Evolutionary conservation across 2,797 vertebrate species (phyloP), one percentile per base, ranked within the genome.

Genomic region (Arremon brunneinucha): DNA sequence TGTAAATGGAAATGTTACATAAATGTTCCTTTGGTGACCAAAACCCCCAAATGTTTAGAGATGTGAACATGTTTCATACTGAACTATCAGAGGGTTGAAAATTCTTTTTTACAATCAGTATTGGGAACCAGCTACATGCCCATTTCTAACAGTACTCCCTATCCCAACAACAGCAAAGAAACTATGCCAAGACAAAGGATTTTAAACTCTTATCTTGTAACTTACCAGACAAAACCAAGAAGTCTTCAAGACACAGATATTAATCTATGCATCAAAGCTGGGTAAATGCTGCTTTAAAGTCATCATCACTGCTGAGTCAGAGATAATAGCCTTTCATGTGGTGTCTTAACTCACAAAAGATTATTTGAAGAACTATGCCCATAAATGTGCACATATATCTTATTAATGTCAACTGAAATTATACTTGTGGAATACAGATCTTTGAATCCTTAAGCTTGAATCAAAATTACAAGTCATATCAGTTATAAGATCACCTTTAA

Each of bases 1-100:
- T 0, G 0, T 30, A 43, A 72, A 11, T 16, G 13, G 32, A 12
- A 55, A n/a, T 14, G 12, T 71, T 80, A 71, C 0, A 0, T 30
- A 43, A 64, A 11, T 14, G 20, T 78, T 91, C 47, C 14, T 49
- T 47, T 26, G 14, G 47, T 26, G 46, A 47, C 24, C 46, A 47
- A 47, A 47, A 26, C 46, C 46, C 46, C 46, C 14, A 47, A 47
- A 26, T 47, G 46, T 26, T 47, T 47, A 47, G 46, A 47, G 47
- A 49, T 49, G 24, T 9, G 47, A 49, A 49, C 24, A 43, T 0
- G 3, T 57, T 87, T 65, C 22, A 56, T 41, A 56, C 11, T 47
- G 55, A 76, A 68, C 17, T 57, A 60, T 15, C 55, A 80, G 41
- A 52, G 9, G 20, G 6, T 24, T 1, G 2, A 35, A 69, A 64